phyloP scores from a whole-genome alignment of 2,113 vertebrate species.

The Notarius quadriscutis region DNA sequence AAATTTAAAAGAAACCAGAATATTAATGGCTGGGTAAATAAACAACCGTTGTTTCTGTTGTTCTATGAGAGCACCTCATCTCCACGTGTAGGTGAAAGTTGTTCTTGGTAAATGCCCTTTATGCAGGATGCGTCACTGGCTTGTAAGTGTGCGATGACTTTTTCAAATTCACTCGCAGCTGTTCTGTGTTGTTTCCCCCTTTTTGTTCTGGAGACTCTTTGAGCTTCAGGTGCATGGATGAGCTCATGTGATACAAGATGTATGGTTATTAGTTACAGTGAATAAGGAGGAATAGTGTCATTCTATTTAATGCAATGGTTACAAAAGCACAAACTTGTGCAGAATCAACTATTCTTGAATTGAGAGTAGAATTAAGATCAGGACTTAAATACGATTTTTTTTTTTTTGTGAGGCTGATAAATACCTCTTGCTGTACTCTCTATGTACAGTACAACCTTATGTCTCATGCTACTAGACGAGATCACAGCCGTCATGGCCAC shows the following conservation, averaged over 20 bases:
- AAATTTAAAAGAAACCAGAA: background rate
- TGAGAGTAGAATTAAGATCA: background rate
- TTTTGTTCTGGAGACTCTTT: background rate
- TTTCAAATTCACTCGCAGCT: background rate
- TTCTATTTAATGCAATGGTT: background rate
- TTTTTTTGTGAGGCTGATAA: background rate
- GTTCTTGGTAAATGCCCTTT: background rate
- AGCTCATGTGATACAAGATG: background rate
- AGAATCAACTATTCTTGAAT: background rate
- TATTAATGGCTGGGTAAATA: background rate
- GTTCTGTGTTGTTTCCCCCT: background rate
- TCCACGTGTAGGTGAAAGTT: background rate
- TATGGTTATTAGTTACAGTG: background rate
- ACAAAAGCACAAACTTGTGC: background rate
- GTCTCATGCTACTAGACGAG: background rate
- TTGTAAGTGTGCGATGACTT: background rate
- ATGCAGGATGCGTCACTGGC: background rate
- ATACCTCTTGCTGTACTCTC: background rate
- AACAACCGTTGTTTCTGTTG: background rate
- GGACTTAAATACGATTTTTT: background rate
- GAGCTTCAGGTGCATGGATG: background rate
- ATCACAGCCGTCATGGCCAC: background rate
- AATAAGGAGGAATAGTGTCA: background rate
- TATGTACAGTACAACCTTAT: background rate
- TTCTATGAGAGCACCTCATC: background rate